Evolutionary conservation across 2,113 vertebrate genomes (phyloP).

Genomic region (Nesogale talazaci): DNA sequence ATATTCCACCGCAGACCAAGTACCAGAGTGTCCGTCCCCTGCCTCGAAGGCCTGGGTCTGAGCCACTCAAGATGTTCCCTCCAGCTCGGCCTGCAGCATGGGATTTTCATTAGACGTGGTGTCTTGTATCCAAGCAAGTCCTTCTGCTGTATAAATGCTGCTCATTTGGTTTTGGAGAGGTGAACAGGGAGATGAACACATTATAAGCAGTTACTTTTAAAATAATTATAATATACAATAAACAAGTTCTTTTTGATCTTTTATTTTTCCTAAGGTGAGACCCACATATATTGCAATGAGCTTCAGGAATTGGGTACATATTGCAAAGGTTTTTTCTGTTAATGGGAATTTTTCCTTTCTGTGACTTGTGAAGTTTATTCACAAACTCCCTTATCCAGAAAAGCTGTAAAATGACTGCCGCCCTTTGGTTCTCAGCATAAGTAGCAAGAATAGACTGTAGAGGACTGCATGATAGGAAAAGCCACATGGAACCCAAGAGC

Average conservation of each 20-base stretch:
- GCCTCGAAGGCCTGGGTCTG: constrained; percentile 60
- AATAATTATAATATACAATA: constrained; percentile 60
- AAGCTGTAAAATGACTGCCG: background rate
- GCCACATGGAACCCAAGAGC: background rate
- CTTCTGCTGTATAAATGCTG: background rate
- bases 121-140: background rate
- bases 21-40: constrained; percentile 47
- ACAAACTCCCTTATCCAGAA: constrained; percentile 15
- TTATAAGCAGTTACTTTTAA: constrained; percentile 37
- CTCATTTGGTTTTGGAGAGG: constrained; percentile 14
- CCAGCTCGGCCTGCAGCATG: constrained; percentile 29
- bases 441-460: background rate
- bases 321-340: constrained; percentile 50
- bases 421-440: background rate
- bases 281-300: constrained; percentile 61
- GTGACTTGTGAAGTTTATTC: background rate
- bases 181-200: background rate
- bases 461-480: background rate
- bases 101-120: constrained; percentile 68
- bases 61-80: constrained; percentile 61
- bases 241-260: constrained; percentile 62
- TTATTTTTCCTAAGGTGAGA: constrained; percentile 57
- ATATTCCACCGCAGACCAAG: constrained; percentile 71
- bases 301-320: constrained; percentile 70
- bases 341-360: background rate